Percentiles rank a stretch among this genome's conserved stretches.
These are phyloP conservation scores for Catharus fuscescens DNA, from an alignment of 2,113 vertebrate genomes.

Conservation along the genomic window DNA sequence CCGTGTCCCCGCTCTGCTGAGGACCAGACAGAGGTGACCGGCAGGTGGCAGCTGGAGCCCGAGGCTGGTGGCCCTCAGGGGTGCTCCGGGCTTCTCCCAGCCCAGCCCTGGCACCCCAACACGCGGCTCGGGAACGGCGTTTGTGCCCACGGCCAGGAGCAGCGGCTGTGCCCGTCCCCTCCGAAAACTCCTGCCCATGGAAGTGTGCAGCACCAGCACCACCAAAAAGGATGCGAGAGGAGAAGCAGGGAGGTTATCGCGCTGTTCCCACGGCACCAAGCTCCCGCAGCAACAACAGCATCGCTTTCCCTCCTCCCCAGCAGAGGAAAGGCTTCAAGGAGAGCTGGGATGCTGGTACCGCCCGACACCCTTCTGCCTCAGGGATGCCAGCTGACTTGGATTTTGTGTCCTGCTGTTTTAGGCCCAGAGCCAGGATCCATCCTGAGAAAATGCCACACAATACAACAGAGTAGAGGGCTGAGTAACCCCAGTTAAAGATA, in stretches of 20 bases:
- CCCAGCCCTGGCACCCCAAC: not conserved
- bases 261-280: fast-evolving
- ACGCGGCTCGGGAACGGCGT: not conserved
- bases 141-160: not conserved
- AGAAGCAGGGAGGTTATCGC: not conserved
- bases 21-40: not conserved
- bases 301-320: not conserved
- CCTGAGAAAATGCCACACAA: not conserved
- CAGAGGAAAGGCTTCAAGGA: not conserved
- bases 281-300: not conserved
- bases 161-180: not conserved
- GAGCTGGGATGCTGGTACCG: not conserved
- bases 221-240: not conserved
- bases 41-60: not conserved
- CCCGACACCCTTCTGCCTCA: not conserved
- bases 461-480: not conserved
- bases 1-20: fast-evolving
- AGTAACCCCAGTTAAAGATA: not conserved
- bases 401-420: not conserved
- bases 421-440: not conserved
- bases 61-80: not conserved
- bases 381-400: not conserved
- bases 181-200: fast-evolving
- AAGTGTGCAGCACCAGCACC: fast-evolving
- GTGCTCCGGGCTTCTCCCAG: fast-evolving